Base-by-base conservation (phyloP, 2,888 invertebrate species). In the Conchocele bisecta region DNA sequence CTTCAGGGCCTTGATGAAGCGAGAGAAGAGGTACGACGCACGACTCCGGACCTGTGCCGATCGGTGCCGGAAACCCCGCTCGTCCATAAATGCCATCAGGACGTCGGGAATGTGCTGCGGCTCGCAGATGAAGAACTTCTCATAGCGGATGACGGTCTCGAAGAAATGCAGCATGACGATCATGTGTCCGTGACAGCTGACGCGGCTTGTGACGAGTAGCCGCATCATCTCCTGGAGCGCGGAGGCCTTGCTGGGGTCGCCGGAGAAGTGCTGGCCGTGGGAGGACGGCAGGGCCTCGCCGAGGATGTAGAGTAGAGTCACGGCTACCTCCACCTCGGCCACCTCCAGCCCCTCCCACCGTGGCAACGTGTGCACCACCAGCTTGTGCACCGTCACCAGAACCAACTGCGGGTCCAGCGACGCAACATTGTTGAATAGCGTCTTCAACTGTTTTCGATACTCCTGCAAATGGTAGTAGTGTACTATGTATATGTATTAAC, bases 1-100 rank as follows among this genome's bases (percentile, higher is more conserved):
- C 92, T 92, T 93, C 33, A 93, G 89, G 65, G 91, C 90, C 83
- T 93, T 93, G 41, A 93, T 91, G 83, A 93, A 93, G 67, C 93
- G 90, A 9, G 93, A 92, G 83, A 93, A 93, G 3, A 93, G 89
- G 83, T 93, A 93, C 11, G 93, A 91, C 39, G 92, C 91, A 17
- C 93, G 86, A 60, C 93, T 93, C 50, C 93, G 88, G 5, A 93
- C 92, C 83, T 92, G 92, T 5, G 90, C 85, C 59, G 89, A 90
- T 1, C 77, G 63, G 79, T 93, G 92, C 50, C 91, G 90, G 67
- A 93, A 88, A 1, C 93, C 93, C 74, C 93, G 87, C 46, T 91
- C 89, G 84, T 93, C 93, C 37, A 93, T 85, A 84, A 93, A 93
- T 5, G 92, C 91, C 64, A 89, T 85, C 79, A 93, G 81, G 22